A percentile compares a stretch with the other conserved stretches of the same genome.
Conservation (phyloP, 2,113 vertebrate genomes). For the Prolemur simus region DNA sequence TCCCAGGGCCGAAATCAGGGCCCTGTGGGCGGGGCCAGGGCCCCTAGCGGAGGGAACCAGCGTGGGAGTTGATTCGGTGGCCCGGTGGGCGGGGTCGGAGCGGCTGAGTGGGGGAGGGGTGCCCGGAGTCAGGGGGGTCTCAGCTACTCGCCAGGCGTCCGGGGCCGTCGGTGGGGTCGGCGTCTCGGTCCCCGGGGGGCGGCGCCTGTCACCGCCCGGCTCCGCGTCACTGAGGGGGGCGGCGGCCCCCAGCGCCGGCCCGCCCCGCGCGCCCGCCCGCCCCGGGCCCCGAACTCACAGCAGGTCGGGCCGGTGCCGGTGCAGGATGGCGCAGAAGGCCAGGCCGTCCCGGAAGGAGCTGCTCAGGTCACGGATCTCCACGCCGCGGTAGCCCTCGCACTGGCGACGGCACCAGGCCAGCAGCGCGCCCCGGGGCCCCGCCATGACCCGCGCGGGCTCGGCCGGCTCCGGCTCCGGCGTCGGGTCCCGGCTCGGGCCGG, state of each 20-base stretch:
- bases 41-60: neutral
- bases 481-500: neutral
- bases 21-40: neutral
- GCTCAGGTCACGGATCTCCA: slow-evolving; percentile 94
- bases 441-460: slow-evolving; percentile 79
- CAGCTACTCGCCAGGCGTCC: neutral
- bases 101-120: neutral
- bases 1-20: neutral
- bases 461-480: neutral
- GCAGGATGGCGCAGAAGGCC: slow-evolving; percentile 97
- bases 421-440: slow-evolving; percentile 91
- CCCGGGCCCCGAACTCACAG: slow-evolving; percentile 88
- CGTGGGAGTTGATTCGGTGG: neutral
- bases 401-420: slow-evolving; percentile 95
- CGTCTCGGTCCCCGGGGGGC: neutral
- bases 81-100: neutral
- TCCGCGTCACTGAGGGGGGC: slow-evolving; percentile 59
- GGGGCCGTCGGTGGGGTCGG: neutral
- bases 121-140: neutral
- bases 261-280: neutral
- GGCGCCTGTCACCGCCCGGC: neutral
- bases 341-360: slow-evolving; percentile 95
- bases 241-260: slow-evolving; percentile 42
- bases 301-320: slow-evolving; percentile 94
- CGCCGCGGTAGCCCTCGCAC: slow-evolving; percentile 90